phyloP scores from a whole-genome alignment of 2,113 vertebrate species.

The Redunca redunca region DNA sequence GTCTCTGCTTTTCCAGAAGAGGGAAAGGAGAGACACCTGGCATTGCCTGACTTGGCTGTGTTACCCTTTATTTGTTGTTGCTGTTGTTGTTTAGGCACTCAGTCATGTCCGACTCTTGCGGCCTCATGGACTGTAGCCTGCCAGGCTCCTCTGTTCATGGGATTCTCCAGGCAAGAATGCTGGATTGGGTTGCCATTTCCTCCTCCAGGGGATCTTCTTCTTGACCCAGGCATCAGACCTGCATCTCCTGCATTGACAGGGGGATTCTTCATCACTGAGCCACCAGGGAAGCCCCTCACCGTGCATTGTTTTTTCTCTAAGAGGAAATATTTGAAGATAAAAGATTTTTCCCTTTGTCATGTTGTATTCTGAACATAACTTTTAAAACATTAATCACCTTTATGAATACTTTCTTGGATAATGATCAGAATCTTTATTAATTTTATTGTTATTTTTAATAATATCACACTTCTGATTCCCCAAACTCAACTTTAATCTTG shows the following conservation, averaged over 20 bases:
- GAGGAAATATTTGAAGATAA: background rate
- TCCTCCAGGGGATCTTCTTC: background rate
- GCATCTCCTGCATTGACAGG: accelerated
- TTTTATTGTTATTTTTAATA: background rate
- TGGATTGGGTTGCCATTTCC: background rate
- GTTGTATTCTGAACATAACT: background rate
- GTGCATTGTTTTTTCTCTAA: background rate
- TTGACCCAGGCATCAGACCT: background rate
- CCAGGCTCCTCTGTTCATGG: background rate
- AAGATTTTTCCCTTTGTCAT: background rate
- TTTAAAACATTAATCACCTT: background rate
- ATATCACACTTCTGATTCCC: background rate
- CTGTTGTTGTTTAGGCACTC: background rate
- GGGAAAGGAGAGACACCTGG: background rate
- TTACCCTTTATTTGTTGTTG: background rate
- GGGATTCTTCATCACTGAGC: background rate
- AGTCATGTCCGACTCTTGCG: background rate
- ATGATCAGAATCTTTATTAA: background rate
- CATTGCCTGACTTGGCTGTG: background rate
- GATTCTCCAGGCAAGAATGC: background rate
- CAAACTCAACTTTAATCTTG: background rate
- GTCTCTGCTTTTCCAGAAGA: background rate
- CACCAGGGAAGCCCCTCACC: background rate
- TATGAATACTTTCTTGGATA: background rate
- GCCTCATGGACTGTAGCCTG: background rate